Base-by-base conservation (phyloP, 2,888 invertebrate species). In the Rhynchonema sp. region DNA sequence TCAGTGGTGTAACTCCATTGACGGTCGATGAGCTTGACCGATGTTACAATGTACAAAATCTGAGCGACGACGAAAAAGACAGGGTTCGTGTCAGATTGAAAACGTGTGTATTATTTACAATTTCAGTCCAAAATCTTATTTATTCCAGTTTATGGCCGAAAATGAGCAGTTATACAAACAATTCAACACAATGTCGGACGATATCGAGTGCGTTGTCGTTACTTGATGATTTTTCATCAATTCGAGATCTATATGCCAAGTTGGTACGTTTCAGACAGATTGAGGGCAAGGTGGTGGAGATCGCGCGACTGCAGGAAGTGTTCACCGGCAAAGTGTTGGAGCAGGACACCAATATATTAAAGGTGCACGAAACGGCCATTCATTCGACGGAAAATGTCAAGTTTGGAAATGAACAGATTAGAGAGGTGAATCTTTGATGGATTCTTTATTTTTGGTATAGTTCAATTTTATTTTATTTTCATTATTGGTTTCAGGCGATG, bases 361-460 rank as follows among this genome's bases (percentile, higher is more conserved):
- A 86, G 65, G 84, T 94, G 73, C 82, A 85, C 28, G 85, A 84
- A 59, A 85, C 85, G 2, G 86, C 90, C 1, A 84, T 90, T 29
- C 85, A 86, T 0, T 82, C 90, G 0, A 91, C 91, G 0, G 92
- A 92, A 74, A 91, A 92, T 75, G 85, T 96, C 26, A 86, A 84
- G 71, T 87, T 87, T 75, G 94, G 89, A 0, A 96, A 94, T 76
- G 90, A 91, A 70, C 90, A 92, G 75, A 87, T 96, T 57, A 80
- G 89, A 65, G 87, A 91, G 77, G 76, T 76, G 13, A n/a, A n/a
- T n/a, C n/a, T n/a, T n/a, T n/a, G n/a, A n/a, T n/a, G n/a, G n/a
- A n/a, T n/a, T n/a, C n/a, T n/a, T n/a, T n/a, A n/a, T n/a, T n/a
- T n/a, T n/a, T n/a, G n/a, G n/a, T n/a, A n/a, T n/a, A n/a, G n/a